Base-by-base conservation (phyloP, 2,888 invertebrate genomes). In the Spatulosminthurus flaviceps region DNA sequence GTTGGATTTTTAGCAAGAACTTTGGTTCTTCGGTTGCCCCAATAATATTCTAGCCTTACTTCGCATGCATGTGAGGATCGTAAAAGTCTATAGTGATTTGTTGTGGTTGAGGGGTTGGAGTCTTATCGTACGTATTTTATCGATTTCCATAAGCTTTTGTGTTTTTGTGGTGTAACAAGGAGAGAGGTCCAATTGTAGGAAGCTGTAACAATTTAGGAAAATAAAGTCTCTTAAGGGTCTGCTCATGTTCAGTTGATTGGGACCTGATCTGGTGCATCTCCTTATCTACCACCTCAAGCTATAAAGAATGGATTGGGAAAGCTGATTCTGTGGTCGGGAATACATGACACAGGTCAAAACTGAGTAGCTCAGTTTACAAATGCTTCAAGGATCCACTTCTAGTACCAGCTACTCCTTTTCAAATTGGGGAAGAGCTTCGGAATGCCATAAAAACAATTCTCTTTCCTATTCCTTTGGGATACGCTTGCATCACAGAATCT, bases 161-260 rank as follows among this genome's bases (percentile, higher is more conserved):
- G n/a, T n/a, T n/a, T n/a, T n/a, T n/a, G n/a, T n/a, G n/a, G n/a
- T n/a, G n/a, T n/a, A n/a, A n/a, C n/a, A n/a, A n/a, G n/a, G n/a
- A n/a, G 41, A 41, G 13, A 13, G 13, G 7, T 41, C 13, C 41
- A 13, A 41, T 41, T 13, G 41, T 19, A n/a, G 51, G 51, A 19
- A 13, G 51, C n/a, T 19, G 51, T 51, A n/a, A 51, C 51, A 51
- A 13, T 51, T 51, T n/a, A 19, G 51, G 51, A 51, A 51, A 51
- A 51, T 19, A 13, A 51, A 51, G 51, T 13, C 16, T 51, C 51
- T n/a, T 19, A 51, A 51, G 51, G 51, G 51, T 51, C 51, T 51
- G 51, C 51, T 51, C 51, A 51, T 51, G 51, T 51, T 51, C 51
- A 2, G 19, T 51, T 51, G 51, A 51, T 51, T 51, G 51, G 51